Percentiles rank a stretch among this genome's conserved stretches.
phyloP scores from a whole-genome alignment of 1,140 invertebrate species.

The Gryon sp. region DNA sequence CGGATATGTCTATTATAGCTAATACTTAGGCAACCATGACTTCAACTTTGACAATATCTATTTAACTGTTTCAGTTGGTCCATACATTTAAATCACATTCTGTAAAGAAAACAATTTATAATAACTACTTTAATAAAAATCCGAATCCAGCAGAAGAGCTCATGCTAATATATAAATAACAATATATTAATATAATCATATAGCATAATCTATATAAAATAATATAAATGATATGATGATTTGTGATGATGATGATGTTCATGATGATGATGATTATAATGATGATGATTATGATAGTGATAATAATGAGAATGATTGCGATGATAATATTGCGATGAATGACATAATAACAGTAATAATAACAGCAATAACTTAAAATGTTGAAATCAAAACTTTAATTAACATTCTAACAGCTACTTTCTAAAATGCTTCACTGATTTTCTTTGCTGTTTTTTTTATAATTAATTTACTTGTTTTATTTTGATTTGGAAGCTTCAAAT shows the following conservation, averaged over 20 bases:
- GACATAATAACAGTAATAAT: conserved; percentile 25
- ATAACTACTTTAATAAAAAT: conserved; percentile 30
- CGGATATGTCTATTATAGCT: too few species aligned
- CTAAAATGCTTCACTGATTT: conserved; percentile 41
- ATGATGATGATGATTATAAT: conserved; percentile 1
- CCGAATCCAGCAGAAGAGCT: conserved; percentile 55
- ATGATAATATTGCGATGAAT: conserved; percentile 28
- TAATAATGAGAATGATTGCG: conserved; percentile 19
- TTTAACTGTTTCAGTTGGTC: too few species aligned
- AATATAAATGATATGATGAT: conserved; percentile 39
- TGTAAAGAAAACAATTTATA: conserved; percentile 7
- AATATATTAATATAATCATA: conserved; percentile 52
- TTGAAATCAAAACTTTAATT: conserved; percentile 36
- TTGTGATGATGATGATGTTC: conserved; percentile 7
- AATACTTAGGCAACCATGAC: too few species aligned
- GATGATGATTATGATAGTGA: conserved; percentile 11
- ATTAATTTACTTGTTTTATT: conserved; percentile 9
- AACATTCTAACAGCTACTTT: conserved; percentile 17
- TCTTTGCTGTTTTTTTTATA: too few species aligned
- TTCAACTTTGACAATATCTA: too few species aligned
- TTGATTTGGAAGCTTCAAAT: conserved; percentile 21
- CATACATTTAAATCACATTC: conserved; percentile 37
- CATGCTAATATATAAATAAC: conserved; percentile 46
- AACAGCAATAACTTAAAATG: conserved; percentile 49
- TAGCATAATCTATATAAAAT: conserved; percentile 47